Conservation (phyloP, 1,140 invertebrate species). For the Orchestia grillus region DNA sequence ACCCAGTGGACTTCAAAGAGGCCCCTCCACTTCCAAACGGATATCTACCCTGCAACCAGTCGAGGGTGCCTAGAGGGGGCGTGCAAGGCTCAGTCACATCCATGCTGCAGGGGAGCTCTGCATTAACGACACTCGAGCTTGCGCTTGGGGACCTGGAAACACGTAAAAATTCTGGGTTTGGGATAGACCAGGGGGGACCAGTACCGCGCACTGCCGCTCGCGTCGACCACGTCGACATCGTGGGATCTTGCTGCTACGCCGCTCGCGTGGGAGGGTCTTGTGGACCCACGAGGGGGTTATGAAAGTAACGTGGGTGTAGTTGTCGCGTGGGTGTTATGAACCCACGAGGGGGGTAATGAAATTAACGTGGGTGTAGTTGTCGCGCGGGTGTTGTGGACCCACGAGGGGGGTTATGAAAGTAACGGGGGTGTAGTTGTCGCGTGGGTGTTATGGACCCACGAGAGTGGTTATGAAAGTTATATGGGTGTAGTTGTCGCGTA, state of each 20-base stretch:
- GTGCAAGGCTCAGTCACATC: neutral
- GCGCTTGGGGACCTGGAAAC: slow-evolving; percentile 38
- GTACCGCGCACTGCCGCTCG: slow-evolving; percentile 44
- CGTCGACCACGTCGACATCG: slow-evolving; percentile 26
- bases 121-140: slow-evolving; percentile 31
- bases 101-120: slow-evolving; percentile 11
- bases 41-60: slow-evolving; percentile 51
- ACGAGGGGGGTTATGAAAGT: too few species aligned
- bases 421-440: neutral
- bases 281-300: too few species aligned
- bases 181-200: slow-evolving; percentile 31
- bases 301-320: too few species aligned
- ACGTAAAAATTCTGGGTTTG: slow-evolving; percentile 45
- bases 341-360: too few species aligned
- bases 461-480: too few species aligned
- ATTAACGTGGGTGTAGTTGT: neutral
- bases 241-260: neutral
- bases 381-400: neutral
- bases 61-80: neutral
- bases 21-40: neutral
- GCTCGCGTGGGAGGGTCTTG: neutral
- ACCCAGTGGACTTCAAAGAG: neutral
- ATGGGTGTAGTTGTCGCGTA: neutral
- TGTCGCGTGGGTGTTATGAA: neutral
- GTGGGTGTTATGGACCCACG: neutral